Evolutionary conservation across 2,888 invertebrate species (phyloP).

Genomic region (Elmis aenea): DNA sequence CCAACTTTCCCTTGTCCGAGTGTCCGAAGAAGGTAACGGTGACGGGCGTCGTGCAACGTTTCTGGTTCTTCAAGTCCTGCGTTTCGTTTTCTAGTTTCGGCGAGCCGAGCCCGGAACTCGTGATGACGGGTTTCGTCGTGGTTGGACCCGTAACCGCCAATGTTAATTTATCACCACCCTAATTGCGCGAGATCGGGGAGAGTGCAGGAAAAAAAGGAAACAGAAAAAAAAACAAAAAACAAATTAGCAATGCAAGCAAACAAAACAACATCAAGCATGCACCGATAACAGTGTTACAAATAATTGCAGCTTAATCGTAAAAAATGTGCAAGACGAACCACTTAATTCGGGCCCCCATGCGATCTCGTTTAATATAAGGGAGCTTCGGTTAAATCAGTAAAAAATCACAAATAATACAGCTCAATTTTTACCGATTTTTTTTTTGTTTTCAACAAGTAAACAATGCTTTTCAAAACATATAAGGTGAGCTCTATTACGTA

Average conservation of each 20-base stretch:
- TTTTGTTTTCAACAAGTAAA: too few species aligned
- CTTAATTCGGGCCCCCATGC: too few species aligned
- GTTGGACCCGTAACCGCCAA: slow-evolving; percentile 56
- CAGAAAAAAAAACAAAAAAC: slow-evolving; percentile 4
- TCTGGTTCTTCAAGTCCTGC: slow-evolving; percentile 32
- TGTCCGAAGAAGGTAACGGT: slow-evolving; percentile 57
- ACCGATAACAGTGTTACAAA: too few species aligned
- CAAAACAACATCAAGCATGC: too few species aligned
- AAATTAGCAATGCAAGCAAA: slow-evolving; percentile 7
- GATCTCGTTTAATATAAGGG: too few species aligned
- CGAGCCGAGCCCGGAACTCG: slow-evolving; percentile 25
- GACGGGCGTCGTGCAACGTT: slow-evolving; percentile 50
- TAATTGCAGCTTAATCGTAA: neutral
- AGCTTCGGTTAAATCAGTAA: too few species aligned
- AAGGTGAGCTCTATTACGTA: too few species aligned
- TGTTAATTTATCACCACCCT: slow-evolving; percentile 69
- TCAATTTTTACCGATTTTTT: too few species aligned
- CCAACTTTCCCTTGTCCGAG: slow-evolving; percentile 40
- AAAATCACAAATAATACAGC: too few species aligned
- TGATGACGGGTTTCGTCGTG: slow-evolving; percentile 20
- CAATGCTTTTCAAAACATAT: too few species aligned
- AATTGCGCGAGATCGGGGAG: slow-evolving; percentile 4
- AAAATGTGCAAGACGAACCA: neutral
- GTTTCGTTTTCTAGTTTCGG: slow-evolving; percentile 20
- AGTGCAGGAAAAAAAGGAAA: slow-evolving; percentile 6